Conservation (phyloP, 2,797 vertebrate genomes). For the Rallus crepitans region DNA sequence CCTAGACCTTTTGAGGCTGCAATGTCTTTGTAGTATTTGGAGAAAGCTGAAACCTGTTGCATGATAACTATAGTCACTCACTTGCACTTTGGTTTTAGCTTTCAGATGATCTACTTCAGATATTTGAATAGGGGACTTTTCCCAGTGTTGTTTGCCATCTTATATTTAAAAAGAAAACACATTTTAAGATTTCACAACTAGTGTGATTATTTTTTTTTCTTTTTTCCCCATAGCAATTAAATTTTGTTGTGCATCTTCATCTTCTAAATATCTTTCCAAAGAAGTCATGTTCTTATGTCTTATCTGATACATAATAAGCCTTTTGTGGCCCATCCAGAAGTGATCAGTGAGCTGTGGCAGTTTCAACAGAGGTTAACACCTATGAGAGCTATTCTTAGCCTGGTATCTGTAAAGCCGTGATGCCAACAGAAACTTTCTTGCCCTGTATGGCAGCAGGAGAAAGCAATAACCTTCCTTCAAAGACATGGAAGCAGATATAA, state of each 20-base stretch:
- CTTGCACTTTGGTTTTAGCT: not conserved
- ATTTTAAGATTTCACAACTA: not conserved
- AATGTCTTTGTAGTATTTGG: not conserved
- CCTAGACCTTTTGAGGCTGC: not conserved
- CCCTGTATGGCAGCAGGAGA: not conserved
- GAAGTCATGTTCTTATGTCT: not conserved
- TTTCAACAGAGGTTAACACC: not conserved
- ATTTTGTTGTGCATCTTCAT: not conserved
- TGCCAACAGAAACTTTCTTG: not conserved
- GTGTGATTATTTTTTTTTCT: not conserved
- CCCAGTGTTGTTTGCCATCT: not conserved
- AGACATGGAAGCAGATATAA: not conserved
- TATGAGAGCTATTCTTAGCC: not conserved
- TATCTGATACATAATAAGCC: not conserved
- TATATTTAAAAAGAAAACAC: not conserved
- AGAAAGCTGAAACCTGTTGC: not conserved
- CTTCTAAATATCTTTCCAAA: not conserved
- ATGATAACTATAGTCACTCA: not conserved
- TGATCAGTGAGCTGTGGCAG: not conserved
- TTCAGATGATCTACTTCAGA: not conserved
- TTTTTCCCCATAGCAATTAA: not conserved
- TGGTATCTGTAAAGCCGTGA: not conserved
- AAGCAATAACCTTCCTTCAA: not conserved
- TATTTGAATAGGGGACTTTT: not conserved
- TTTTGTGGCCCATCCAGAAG: not conserved